Percentiles rank a stretch among this genome's conserved stretches.
Conservation (phyloP, 2,888 invertebrate genomes). For the Papilio gigon region DNA sequence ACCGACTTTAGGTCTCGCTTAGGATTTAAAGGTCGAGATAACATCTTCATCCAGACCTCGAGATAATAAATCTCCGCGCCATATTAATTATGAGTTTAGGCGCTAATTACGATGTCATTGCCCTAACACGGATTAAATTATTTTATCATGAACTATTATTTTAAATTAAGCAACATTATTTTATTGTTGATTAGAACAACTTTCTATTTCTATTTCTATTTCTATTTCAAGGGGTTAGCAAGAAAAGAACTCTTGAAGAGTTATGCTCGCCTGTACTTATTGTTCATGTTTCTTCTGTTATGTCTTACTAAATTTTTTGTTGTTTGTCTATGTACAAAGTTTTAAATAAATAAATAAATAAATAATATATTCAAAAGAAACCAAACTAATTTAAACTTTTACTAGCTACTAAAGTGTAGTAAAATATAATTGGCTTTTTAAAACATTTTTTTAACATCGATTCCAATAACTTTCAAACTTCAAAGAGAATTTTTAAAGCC, state of each 20-base stretch:
- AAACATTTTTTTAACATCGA: constrained; percentile 26
- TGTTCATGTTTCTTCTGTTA: too few relatives aligned
- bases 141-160: not conserved
- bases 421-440: constrained; percentile 5
- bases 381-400: constrained; percentile 8
- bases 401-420: not conserved
- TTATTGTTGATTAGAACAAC: too few relatives aligned
- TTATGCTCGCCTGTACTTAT: too few relatives aligned
- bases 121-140: not conserved
- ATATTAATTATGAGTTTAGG: constrained; percentile 27
- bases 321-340: too few relatives aligned
- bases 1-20: constrained; percentile 35
- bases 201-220: too few relatives aligned
- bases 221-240: too few relatives aligned
- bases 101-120: constrained; percentile 32
- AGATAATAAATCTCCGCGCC: constrained; percentile 23
- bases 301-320: too few relatives aligned
- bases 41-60: constrained; percentile 22
- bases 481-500: constrained; percentile 22
- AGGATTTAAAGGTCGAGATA: constrained; percentile 38
- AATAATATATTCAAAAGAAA: not conserved
- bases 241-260: too few relatives aligned
- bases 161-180: not conserved
- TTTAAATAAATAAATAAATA: too few relatives aligned
- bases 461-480: constrained; percentile 28